phyloP scores from a whole-genome alignment of 2,113 vertebrate genomes.

The chimpanzee (Pan troglodytes) region NHGRI_mPanTro3-v2.1_pri NC_072404.2:95387501-95388000 shows the following conservation, averaged over 20 bases:
- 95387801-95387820: neutral
- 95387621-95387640: neutral
- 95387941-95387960: neutral
- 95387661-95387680: neutral
- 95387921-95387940: neutral
- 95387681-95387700: neutral
- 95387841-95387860: neutral
- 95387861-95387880: neutral
- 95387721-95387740: neutral
- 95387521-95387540: neutral
- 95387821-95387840: neutral
- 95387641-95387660: neutral
- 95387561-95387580: neutral
- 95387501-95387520: neutral
- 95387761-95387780: neutral
- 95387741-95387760: neutral
- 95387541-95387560: neutral
- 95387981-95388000: neutral
- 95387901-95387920: neutral
- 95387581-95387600: neutral
- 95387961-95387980: neutral
- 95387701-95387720: neutral
- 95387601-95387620: neutral
- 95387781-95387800: neutral
- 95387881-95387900: neutral